phyloP scores from a whole-genome alignment of 2,888 invertebrate species.

The Stegana nigrithorax region DNA sequence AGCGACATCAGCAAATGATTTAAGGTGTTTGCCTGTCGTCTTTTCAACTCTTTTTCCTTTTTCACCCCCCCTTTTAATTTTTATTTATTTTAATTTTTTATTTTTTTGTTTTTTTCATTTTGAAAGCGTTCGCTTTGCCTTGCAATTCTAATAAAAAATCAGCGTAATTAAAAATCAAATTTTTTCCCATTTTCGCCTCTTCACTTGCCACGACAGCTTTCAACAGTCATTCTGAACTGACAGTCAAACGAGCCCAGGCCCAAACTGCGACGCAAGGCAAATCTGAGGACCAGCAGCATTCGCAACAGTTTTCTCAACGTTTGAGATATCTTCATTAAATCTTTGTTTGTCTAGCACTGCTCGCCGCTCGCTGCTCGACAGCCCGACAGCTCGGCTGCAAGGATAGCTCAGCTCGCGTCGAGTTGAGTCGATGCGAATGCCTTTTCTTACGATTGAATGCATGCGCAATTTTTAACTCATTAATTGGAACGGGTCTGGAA shows the following conservation, averaged over 20 bases:
- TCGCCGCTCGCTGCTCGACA: too few species aligned
- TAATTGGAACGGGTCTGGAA: slow-evolving; percentile 49
- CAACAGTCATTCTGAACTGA: not conserved
- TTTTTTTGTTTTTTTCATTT: slow-evolving; percentile 44
- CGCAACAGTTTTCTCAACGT: slow-evolving; percentile 14
- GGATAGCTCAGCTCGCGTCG: not conserved
- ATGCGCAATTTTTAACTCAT: slow-evolving; percentile 58
- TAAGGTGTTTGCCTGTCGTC: slow-evolving; percentile 11
- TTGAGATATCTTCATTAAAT: slow-evolving; percentile 59
- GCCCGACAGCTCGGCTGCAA: not conserved
- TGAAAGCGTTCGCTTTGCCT: slow-evolving; percentile 50
- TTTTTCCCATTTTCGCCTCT: slow-evolving; percentile 39
- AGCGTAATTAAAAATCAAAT: slow-evolving; percentile 60
- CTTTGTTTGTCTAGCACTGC: slow-evolving; percentile 15
- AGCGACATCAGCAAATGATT: slow-evolving; percentile 7
- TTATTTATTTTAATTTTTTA: not conserved
- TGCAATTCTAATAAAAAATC: slow-evolving; percentile 53
- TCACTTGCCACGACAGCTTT: not conserved
- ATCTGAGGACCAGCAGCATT: slow-evolving; percentile 20
- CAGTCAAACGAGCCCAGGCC: slow-evolving; percentile 1
- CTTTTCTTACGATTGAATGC: slow-evolving; percentile 46
- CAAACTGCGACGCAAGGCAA: not conserved
- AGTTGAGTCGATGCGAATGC: not conserved
- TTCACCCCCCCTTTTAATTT: not conserved
- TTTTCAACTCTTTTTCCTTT: too few species aligned